phyloP scores from a whole-genome alignment of 2,113 vertebrate genomes.

The Ovibos moschatus region DNA sequence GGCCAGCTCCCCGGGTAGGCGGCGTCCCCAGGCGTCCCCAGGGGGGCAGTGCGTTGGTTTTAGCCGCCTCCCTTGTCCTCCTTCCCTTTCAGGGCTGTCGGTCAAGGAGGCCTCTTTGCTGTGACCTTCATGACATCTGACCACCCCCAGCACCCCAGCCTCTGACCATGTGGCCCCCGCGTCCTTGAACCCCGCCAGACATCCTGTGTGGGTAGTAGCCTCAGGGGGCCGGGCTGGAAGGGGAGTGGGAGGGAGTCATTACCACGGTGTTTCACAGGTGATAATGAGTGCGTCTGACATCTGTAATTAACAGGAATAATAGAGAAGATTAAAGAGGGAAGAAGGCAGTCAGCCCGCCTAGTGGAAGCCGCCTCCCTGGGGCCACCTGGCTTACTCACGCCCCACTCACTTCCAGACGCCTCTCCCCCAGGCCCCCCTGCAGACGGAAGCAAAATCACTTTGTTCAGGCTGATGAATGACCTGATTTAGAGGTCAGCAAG shows the following conservation, averaged over 20 bases:
- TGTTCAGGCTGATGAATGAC: not conserved
- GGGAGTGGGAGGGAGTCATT: not conserved
- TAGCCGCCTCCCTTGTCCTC: not conserved
- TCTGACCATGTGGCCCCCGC: fast-evolving
- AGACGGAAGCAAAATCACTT: not conserved
- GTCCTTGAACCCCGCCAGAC: not conserved
- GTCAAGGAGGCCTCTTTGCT: not conserved
- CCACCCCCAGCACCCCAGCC: not conserved
- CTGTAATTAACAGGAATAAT: not conserved
- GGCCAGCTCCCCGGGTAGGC: not conserved
- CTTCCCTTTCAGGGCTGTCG: not conserved
- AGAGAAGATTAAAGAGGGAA: not conserved
- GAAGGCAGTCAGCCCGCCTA: not conserved
- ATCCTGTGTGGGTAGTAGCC: not conserved
- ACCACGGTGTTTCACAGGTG: not conserved
- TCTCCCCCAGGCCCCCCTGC: not conserved
- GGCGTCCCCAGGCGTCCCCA: no score
- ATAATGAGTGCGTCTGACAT: not conserved
- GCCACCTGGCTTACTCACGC: not conserved
- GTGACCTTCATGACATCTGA: not conserved
- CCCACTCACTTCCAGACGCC: not conserved
- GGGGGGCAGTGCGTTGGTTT: not conserved
- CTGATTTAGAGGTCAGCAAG: not conserved
- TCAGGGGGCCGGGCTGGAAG: not conserved
- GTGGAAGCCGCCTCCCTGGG: not conserved